These are phyloP conservation scores for Berghia stephanieae DNA, from an alignment of 1,140 invertebrate species.

Conservation along the genomic window DNA sequence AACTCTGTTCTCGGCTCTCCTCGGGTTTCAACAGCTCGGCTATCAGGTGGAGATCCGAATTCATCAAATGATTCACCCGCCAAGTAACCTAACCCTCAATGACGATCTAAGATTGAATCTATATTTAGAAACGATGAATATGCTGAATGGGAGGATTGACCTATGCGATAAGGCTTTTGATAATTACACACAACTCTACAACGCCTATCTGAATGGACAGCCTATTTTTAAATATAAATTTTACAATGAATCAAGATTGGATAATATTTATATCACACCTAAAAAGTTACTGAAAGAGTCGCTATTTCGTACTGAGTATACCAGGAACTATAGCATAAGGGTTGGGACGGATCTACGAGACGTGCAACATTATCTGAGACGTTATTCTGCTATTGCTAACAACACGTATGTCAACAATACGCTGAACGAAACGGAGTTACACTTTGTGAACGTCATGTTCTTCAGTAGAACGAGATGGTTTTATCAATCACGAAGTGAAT, in stretches of 20 bases:
- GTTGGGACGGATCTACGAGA: conserved; percentile 36
- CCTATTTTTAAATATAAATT: conserved; percentile 47
- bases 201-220: conserved; percentile 44
- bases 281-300: conserved; percentile 41
- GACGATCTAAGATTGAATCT: conserved; percentile 20
- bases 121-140: conserved; percentile 30
- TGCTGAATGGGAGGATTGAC: conserved; percentile 35
- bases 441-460: conserved; percentile 32
- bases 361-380: background rate
- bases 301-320: conserved; percentile 36
- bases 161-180: conserved; percentile 38
- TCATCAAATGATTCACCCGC: conserved; percentile 13
- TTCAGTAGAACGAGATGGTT: conserved; percentile 37
- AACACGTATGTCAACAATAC: conserved; percentile 25
- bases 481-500: conserved; percentile 46
- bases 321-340: conserved; percentile 34
- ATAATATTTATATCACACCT: conserved; percentile 47
- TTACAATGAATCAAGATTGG: conserved; percentile 28
- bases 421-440: conserved; percentile 37
- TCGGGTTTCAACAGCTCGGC: conserved; percentile 46
- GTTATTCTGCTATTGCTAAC: conserved; percentile 9
- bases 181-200: conserved; percentile 45
- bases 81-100: background rate
- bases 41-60: conserved; percentile 37
- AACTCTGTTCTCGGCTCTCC: conserved; percentile 40